Percentiles rank a stretch among this genome's conserved stretches.
These are phyloP conservation scores for Pachydiplax longipennis DNA, from an alignment of 2,888 invertebrate genomes.

Conservation along the genomic window DNA sequence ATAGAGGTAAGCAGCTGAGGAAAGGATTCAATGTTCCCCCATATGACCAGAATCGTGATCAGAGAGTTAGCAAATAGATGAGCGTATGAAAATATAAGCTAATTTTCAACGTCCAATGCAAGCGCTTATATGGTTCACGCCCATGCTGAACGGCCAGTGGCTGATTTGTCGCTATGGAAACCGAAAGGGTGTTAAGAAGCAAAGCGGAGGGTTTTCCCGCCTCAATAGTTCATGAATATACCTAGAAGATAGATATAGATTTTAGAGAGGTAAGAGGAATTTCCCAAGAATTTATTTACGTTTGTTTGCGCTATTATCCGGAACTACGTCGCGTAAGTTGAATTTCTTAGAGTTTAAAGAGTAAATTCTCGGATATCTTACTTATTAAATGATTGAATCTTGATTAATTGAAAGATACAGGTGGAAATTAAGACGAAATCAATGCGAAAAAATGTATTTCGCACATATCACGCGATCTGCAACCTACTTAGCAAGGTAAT, in stretches of 20 bases:
- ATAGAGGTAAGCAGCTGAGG: not conserved
- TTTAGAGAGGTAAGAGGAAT: too few relatives aligned
- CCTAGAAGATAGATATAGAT: too few relatives aligned
- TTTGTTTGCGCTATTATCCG: too few relatives aligned
- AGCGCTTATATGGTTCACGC: not conserved
- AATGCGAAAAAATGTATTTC: not conserved
- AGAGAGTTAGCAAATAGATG: not conserved
- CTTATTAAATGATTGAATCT: too few relatives aligned
- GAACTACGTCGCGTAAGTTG: too few relatives aligned
- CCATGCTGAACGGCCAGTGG: not conserved
- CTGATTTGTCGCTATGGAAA: not conserved
- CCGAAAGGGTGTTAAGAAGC: not conserved
- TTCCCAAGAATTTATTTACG: too few relatives aligned
- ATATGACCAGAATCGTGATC: not conserved
- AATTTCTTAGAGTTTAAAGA: too few relatives aligned
- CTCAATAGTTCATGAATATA: too few relatives aligned
- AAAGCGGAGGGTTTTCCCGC: not conserved
- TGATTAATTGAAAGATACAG: too few relatives aligned
- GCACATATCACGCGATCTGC: not conserved
- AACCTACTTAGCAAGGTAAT: slow-evolving; percentile 4
- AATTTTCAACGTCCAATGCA: not conserved
- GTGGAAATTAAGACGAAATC: not conserved
- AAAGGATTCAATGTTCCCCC: not conserved
- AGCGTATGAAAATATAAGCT: not conserved
- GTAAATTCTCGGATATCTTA: too few relatives aligned